Evolutionary conservation across 2,888 invertebrate species (phyloP), one percentile per base, ranked within the genome.

Genomic region (Papilio protenor): DNA sequence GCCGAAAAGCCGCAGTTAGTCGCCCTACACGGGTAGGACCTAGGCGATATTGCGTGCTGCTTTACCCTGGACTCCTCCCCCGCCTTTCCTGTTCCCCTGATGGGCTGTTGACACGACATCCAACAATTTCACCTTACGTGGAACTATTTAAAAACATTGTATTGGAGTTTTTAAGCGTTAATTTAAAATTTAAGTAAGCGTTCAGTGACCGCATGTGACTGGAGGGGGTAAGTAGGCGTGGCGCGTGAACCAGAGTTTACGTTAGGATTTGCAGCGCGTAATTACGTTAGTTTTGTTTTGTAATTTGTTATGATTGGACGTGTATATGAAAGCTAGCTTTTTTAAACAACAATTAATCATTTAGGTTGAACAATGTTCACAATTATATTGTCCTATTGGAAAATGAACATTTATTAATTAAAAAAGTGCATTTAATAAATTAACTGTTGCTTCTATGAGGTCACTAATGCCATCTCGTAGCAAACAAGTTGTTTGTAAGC

Each of bases 91-190:
- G 27, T 52, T 27, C 49, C 33, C 52, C 23, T 52, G 52, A 66
- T 75, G 64, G 14, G 52, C 16, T 16, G 16, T 66, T n/a, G n/a
- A 55, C 75, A 75, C 75, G 75, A 52, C 52, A 75, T 75, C 64
- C 64, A 66, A 59, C 27, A n/a, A 66, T 49, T 45, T 47, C 59
- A 21, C 18, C 18, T n/a, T 72, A 55, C 52, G 16, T 72, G 16
- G 55, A 55, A 72, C 52, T 57, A 72, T 40, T 40, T 66, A n/a
- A 66, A 64, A 66, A 66, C 10, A 11, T 3, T 66, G 23, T 66
- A 66, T 40, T 66, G 66, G 66, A 40, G n/a, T 40, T 66, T 59
- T 61, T 66, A n/a, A 66, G 40, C 18, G 40, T 18, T 66, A 66
- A 66, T 66, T 66, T 66, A n/a, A 66, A 66, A 8, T 66, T 64